These are phyloP conservation scores for Lochmaea crataegi DNA, from an alignment of 2,888 invertebrate genomes.

Conservation along the genomic window DNA sequence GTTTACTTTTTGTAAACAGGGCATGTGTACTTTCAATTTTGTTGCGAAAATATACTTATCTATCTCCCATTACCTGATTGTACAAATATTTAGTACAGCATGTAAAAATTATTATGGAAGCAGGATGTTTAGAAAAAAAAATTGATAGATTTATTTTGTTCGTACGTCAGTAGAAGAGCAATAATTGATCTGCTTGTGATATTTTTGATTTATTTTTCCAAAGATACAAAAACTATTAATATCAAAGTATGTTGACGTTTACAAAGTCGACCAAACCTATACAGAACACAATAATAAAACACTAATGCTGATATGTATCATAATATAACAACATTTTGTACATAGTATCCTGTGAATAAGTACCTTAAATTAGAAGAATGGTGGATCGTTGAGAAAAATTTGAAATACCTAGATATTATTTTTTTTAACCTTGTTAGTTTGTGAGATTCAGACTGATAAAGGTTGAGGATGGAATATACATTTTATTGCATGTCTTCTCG, in stretches of 20 bases:
- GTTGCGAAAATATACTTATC: conserved; percentile 7
- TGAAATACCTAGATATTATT: too few species aligned
- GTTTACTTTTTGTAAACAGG: not conserved
- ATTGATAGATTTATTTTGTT: conserved; percentile 11
- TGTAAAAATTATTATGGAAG: not conserved
- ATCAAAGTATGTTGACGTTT: not conserved
- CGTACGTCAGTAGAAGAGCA: not conserved
- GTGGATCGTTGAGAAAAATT: too few species aligned
- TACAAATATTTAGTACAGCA: conserved; percentile 15
- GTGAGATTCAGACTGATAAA: too few species aligned
- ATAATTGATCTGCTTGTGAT: conserved; percentile 4
- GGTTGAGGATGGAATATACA: too few species aligned
- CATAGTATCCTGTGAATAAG: too few species aligned
- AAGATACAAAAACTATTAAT: not conserved
- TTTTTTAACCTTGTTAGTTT: too few species aligned
- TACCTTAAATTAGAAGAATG: too few species aligned
- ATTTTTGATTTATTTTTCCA: conserved; percentile 9
- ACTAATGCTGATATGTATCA: not conserved
- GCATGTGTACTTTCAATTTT: conserved; percentile 11
- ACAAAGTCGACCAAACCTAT: not conserved
- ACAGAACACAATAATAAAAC: not conserved
- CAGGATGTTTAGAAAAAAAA: conserved; percentile 7
- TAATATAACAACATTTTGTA: not conserved
- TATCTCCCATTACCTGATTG: conserved; percentile 5
- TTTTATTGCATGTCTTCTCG: too few species aligned